phyloP scores from a whole-genome alignment of 92 coral and sea anemone species.

The Ricordea florida region DNA sequence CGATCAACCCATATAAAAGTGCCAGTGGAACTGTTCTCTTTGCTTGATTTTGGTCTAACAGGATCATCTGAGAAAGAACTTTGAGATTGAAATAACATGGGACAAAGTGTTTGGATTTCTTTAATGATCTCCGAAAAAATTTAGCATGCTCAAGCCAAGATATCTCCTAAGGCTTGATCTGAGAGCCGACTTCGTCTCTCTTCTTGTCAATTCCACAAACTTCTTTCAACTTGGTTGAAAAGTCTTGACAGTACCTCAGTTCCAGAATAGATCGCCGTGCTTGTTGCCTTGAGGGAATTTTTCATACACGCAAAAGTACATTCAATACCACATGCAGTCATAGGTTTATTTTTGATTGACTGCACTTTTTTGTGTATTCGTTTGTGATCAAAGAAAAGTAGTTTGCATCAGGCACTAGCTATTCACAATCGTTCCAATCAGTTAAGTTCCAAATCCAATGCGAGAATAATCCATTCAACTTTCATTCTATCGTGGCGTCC shows the following conservation, averaged over 20 bases:
- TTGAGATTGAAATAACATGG: slow-evolving; percentile 22
- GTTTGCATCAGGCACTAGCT: no score
- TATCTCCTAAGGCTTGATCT: slow-evolving; percentile 26
- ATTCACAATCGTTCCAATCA: no score
- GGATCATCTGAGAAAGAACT: slow-evolving; percentile 20
- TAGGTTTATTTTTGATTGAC: neutral
- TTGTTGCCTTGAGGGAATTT: neutral
- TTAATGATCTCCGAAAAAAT: slow-evolving; percentile 17
- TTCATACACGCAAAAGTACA: neutral
- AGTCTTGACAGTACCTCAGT: slow-evolving; percentile 17
- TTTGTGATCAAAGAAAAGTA: no score
- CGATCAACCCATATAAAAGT: slow-evolving; percentile 31
- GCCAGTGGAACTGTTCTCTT: slow-evolving; percentile 32
- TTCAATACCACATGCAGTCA: neutral
- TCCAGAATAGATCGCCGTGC: neutral
- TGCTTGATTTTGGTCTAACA: neutral
- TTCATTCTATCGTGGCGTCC: no score
- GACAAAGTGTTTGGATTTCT: slow-evolving; percentile 36
- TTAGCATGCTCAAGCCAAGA: slow-evolving; percentile 25
- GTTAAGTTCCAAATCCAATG: no score
- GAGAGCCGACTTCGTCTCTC: slow-evolving; percentile 39
- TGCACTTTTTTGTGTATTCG: no score
- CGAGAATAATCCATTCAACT: no score
- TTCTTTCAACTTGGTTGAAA: slow-evolving; percentile 28
- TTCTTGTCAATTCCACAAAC: slow-evolving; percentile 30